phyloP scores from a whole-genome alignment of 2,113 vertebrate species.

The Boulengeromyrus knoepffleri region DNA sequence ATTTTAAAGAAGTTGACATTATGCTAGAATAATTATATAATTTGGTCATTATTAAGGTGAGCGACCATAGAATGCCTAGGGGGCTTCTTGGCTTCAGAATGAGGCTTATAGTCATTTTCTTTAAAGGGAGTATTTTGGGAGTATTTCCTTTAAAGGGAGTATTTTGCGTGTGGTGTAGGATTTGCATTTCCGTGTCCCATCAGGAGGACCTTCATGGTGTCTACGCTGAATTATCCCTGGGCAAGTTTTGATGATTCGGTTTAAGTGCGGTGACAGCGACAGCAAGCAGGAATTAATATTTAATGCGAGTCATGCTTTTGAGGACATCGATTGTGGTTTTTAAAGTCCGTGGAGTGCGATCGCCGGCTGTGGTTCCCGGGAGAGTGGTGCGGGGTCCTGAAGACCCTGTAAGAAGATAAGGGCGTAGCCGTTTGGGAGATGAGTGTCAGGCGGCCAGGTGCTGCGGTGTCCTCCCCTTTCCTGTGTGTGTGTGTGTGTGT shows the following conservation, averaged over 20 bases:
- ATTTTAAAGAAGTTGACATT: neutral
- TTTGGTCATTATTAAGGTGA: neutral
- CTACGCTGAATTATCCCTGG: neutral
- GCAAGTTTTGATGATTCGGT: neutral
- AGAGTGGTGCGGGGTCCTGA: neutral
- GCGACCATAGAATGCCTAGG: neutral
- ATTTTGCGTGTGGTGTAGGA: neutral
- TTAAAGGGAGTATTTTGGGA: neutral
- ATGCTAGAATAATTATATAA: neutral
- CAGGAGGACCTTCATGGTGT: neutral
- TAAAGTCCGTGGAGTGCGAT: neutral
- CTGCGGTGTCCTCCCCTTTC: neutral
- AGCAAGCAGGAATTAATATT: neutral
- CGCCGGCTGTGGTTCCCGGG: neutral
- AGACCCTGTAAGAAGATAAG: neutral
- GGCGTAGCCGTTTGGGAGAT: neutral
- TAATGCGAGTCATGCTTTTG: neutral
- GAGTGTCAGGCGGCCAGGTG: neutral
- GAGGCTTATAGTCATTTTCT: neutral
- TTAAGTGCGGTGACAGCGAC: neutral
- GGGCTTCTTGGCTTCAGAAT: neutral
- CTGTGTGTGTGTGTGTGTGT: conserved; percentile 15
- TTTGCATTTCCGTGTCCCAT: neutral
- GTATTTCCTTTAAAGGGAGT: neutral
- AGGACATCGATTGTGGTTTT: neutral